phyloP scores from a whole-genome alignment of 2,113 vertebrate genomes.

The Pristiophorus japonicus region DNA sequence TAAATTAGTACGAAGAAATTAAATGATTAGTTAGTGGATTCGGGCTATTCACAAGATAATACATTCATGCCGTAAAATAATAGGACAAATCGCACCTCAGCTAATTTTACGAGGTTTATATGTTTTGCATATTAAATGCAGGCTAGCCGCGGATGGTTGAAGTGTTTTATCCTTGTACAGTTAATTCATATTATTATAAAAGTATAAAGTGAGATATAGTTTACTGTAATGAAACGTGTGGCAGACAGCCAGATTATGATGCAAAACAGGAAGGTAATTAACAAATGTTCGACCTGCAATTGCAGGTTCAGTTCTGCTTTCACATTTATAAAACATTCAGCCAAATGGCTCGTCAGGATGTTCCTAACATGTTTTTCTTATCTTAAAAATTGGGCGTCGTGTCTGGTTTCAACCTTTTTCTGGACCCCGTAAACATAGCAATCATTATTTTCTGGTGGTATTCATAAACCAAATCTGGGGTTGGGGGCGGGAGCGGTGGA shows the following conservation, averaged over 20 bases:
- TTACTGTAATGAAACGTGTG: background rate
- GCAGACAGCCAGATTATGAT: conserved; percentile 18
- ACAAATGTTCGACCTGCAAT: background rate
- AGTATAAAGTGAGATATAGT: background rate
- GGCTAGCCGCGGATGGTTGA: background rate
- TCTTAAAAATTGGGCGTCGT: background rate
- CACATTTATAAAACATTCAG: background rate
- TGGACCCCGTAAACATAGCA: background rate
- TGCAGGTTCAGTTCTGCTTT: background rate
- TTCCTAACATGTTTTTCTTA: background rate
- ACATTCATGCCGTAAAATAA: background rate
- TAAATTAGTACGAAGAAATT: background rate
- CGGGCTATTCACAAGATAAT: background rate
- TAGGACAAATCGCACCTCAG: background rate
- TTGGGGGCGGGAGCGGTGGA: background rate
- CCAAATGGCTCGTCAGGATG: background rate
- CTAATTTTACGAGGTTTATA: background rate
- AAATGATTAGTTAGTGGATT: background rate
- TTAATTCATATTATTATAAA: conserved; percentile 9
- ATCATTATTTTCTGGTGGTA: background rate
- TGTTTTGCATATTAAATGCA: background rate
- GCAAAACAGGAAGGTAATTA: background rate
- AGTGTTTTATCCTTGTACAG: background rate
- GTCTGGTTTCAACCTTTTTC: background rate
- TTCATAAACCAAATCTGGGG: background rate